Evolutionary conservation across 2,888 invertebrate species (phyloP).

Genomic region (Andrena camellia): DNA sequence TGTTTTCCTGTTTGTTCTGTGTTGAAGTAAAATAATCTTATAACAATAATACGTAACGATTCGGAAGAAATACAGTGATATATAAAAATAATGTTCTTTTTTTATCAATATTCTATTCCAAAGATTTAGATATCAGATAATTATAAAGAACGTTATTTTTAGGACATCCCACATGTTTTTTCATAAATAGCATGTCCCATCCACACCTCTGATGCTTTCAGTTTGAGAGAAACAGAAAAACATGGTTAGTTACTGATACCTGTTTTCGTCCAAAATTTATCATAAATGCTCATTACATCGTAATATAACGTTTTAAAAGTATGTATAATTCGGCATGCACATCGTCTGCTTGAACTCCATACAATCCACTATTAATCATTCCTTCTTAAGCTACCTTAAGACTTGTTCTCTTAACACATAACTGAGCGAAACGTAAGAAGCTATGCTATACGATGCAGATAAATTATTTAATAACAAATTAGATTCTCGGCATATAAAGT

Average conservation of each 20-base stretch:
- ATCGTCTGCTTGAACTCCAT: conserved; percentile 4
- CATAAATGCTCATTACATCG: conserved; percentile 7
- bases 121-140: conserved; percentile 27
- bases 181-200: conserved; percentile 64
- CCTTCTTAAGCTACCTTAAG: background rate
- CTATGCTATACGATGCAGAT: background rate
- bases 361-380: background rate
- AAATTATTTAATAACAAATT: background rate
- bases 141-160: conserved; percentile 68
- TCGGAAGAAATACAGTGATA: background rate
- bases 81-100: conserved; percentile 5
- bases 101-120: conserved; percentile 15
- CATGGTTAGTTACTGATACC: conserved; percentile 69
- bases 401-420: background rate
- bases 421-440: conserved; percentile 9
- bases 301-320: conserved; percentile 32
- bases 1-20: background rate
- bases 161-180: conserved; percentile 59
- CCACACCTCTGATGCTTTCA: conserved; percentile 56
- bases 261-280: conserved; percentile 33
- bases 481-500: too few relatives aligned
- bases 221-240: conserved; percentile 65
- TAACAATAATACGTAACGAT: background rate
- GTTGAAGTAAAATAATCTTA: background rate
- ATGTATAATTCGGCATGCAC: conserved; percentile 34